These are phyloP conservation scores for Myotis pilosus DNA, from an alignment of 2,797 vertebrate genomes.

Conservation along the genomic window DNA sequence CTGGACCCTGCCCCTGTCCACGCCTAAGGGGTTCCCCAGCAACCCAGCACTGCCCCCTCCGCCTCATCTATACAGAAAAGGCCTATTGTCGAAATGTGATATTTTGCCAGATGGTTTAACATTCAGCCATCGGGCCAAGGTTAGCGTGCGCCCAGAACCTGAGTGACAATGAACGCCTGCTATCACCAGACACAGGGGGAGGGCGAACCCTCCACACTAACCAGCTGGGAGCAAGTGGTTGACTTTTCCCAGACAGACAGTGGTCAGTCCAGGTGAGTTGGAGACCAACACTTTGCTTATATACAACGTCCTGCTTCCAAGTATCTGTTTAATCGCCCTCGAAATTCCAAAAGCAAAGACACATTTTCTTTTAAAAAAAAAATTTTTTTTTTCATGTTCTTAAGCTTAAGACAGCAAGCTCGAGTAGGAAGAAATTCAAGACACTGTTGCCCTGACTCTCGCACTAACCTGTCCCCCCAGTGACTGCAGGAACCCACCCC, in stretches of 20 bases:
- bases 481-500: background rate
- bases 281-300: constrained; percentile 41
- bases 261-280: background rate
- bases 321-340: background rate
- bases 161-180: background rate
- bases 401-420: background rate
- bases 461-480: background rate
- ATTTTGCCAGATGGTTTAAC: constrained; percentile 81
- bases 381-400: background rate
- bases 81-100: constrained; percentile 71
- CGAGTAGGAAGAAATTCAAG: background rate
- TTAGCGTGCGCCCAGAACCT: constrained; percentile 38
- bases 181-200: background rate
- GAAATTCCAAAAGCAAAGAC: constrained; percentile 40
- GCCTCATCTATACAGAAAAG: constrained; percentile 72
- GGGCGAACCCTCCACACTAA: background rate
- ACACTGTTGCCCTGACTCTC: background rate
- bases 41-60: constrained; percentile 43
- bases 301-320: constrained; percentile 3
- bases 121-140: constrained; percentile 48
- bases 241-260: background rate
- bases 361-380: background rate
- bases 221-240: background rate
- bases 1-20: constrained; percentile 56
- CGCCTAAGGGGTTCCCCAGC: constrained; percentile 67